phyloP scores from a whole-genome alignment of 2,113 vertebrate genomes.

The Leuciscus idus region DNA sequence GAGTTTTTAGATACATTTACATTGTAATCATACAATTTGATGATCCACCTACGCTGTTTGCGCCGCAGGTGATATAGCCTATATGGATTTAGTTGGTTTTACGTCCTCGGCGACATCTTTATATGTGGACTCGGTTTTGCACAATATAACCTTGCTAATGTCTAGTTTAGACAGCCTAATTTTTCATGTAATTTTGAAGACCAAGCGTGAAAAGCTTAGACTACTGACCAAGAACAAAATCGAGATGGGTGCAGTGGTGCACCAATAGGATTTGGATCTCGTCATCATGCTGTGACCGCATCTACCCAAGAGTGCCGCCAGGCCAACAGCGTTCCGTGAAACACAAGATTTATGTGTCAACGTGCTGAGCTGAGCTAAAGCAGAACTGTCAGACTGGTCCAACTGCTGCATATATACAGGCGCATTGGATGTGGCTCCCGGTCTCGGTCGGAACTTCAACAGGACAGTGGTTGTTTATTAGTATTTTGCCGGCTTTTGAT shows the following conservation, averaged over 20 bases:
- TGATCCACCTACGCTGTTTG: not conserved
- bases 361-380: slow-evolving; percentile 24
- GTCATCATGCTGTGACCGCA: not conserved
- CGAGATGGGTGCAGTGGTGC: not conserved
- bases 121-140: not conserved
- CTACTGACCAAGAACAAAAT: not conserved
- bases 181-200: not conserved
- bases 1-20: not conserved
- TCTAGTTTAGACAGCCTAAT: not conserved
- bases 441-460: not conserved
- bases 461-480: not conserved
- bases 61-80: not conserved
- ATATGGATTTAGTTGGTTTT: not conserved
- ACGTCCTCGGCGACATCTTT: slow-evolving; percentile 23
- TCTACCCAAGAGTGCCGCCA: not conserved
- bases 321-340: not conserved
- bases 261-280: not conserved
- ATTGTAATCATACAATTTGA: not conserved
- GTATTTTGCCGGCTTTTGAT: not conserved
- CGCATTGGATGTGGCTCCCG: slow-evolving; percentile 33
- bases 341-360: slow-evolving; percentile 40
- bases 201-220: not conserved
- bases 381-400: slow-evolving; percentile 33
- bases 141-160: not conserved
- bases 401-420: slow-evolving; percentile 41